Percentiles rank a stretch among this genome's conserved stretches.
These are phyloP conservation scores for Amiota minor DNA, from an alignment of 2,888 invertebrate species.

Conservation along the genomic window DNA sequence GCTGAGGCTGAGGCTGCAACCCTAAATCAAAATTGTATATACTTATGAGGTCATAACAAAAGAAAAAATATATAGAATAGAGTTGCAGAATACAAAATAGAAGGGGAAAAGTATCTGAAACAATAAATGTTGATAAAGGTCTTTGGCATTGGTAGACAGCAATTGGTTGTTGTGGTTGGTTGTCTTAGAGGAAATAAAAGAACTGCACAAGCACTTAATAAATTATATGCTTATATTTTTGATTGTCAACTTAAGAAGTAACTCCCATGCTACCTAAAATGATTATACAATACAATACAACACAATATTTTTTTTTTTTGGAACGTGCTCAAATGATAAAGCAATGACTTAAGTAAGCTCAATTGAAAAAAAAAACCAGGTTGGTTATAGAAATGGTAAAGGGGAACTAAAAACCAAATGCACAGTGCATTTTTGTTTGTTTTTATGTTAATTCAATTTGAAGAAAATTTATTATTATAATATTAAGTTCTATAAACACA, in stretches of 20 bases:
- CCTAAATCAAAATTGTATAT: background rate
- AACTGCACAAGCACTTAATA: background rate
- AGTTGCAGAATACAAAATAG: too few relatives aligned
- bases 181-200: too few relatives aligned
- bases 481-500: background rate
- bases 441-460: conserved; percentile 7
- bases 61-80: too few relatives aligned
- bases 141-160: background rate
- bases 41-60: background rate
- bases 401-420: background rate
- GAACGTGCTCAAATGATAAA: conserved; percentile 4
- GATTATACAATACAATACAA: background rate
- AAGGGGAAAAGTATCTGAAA: background rate
- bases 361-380: background rate
- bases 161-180: background rate
- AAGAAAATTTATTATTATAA: background rate
- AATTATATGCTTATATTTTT: conserved; percentile 4
- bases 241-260: background rate
- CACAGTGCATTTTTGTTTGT: background rate
- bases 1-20: background rate
- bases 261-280: background rate
- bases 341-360: background rate
- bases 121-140: background rate
- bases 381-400: background rate
- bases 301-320: background rate